Evolutionary conservation across 2,113 vertebrate genomes (phyloP).

Genomic region (Phalacrocorax brasilianus): DNA sequence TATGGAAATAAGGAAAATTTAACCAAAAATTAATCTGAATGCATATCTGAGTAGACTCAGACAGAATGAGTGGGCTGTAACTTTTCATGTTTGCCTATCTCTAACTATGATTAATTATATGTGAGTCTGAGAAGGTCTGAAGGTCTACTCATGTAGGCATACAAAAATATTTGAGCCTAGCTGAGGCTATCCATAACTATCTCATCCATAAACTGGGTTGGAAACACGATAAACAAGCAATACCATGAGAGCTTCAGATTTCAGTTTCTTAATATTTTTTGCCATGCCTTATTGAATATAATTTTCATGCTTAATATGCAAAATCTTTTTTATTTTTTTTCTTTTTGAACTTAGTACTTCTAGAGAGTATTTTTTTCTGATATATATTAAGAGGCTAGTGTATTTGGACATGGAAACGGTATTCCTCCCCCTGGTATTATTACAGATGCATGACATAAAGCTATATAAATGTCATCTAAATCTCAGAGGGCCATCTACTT

Average conservation of each 20-base stretch:
- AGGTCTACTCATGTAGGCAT: background rate
- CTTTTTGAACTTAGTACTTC: background rate
- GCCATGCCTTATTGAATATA: background rate
- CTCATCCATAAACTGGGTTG: background rate
- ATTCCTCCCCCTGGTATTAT: background rate
- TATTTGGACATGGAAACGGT: background rate
- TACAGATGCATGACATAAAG: background rate
- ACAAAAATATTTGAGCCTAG: background rate
- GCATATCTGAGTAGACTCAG: background rate
- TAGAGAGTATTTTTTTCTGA: background rate
- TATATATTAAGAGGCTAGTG: background rate
- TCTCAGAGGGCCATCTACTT: background rate
- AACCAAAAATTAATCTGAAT: background rate
- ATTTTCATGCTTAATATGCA: background rate
- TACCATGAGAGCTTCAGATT: background rate
- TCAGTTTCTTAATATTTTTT: background rate
- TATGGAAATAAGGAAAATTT: background rate
- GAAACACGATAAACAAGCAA: background rate
- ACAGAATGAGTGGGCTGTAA: background rate
- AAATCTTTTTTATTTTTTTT: background rate
- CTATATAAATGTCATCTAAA: background rate
- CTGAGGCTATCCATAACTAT: background rate
- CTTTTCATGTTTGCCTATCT: background rate
- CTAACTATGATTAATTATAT: background rate
- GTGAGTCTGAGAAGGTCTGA: background rate